A percentile compares a stretch with the other conserved stretches of the same genome.
Conservation (phyloP, 2,797 vertebrate species). For the Aplochiton taeniatus region DNA sequence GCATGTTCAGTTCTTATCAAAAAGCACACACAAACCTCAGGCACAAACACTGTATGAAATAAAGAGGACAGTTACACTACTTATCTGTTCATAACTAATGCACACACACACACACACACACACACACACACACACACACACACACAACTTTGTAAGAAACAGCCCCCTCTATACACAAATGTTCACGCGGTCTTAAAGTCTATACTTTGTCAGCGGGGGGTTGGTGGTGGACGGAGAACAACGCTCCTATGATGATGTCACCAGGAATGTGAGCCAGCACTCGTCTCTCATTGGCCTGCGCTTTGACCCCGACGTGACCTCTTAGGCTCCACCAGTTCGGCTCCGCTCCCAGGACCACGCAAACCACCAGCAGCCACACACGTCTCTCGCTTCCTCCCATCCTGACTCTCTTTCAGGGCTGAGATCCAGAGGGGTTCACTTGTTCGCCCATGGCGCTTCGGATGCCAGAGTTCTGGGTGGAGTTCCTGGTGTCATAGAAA, state of each 20-base stretch:
- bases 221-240: slow-evolving; percentile 98
- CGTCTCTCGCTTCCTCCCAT: slow-evolving; percentile 43
- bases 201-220: slow-evolving; percentile 93
- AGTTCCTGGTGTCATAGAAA: slow-evolving; percentile 26
- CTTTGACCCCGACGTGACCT: slow-evolving; percentile 63
- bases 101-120: too few relatives aligned
- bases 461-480: slow-evolving; percentile 25
- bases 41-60: too few relatives aligned
- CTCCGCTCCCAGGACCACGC: slow-evolving; percentile 80
- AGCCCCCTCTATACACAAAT: too few relatives aligned
- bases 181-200: neutral
- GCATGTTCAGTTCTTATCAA: too few relatives aligned
- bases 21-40: too few relatives aligned
- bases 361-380: slow-evolving; percentile 68
- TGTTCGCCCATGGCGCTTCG: slow-evolving; percentile 24
- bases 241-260: slow-evolving; percentile 95
- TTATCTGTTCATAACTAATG: too few relatives aligned
- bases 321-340: slow-evolving; percentile 73
- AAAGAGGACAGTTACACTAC: too few relatives aligned
- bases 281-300: slow-evolving; percentile 90
- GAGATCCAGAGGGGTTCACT: slow-evolving; percentile 17
- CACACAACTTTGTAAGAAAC: neutral
- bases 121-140: too few relatives aligned
- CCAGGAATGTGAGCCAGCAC: slow-evolving; percentile 93
- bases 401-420: slow-evolving; percentile 30